A percentile compares a stretch with the other conserved stretches of the same genome.
Conservation (phyloP, 2,113 vertebrate genomes). For the Tetrao urogallus region DNA sequence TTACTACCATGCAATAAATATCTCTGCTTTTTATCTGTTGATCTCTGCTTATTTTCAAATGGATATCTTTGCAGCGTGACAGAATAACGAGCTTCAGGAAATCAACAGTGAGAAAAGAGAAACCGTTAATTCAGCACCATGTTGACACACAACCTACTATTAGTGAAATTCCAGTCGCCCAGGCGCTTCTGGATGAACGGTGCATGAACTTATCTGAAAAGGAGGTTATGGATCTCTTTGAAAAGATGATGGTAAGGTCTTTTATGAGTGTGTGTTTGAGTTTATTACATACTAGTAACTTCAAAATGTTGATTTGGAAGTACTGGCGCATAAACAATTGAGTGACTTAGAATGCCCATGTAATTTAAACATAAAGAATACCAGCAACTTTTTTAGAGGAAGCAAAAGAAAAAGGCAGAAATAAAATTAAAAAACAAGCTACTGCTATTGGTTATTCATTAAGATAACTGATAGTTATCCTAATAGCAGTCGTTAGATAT, state of each 20-base stretch:
- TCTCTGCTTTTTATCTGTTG: conserved; percentile 22
- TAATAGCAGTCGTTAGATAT: neutral
- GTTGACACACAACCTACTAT: conserved; percentile 87
- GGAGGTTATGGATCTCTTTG: conserved; percentile 96
- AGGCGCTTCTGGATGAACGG: conserved; percentile 91
- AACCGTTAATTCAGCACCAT: conserved; percentile 93
- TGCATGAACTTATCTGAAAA: conserved; percentile 96
- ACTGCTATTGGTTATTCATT: neutral
- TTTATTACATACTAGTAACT: neutral
- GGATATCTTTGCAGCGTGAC: conserved; percentile 87
- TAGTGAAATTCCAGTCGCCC: conserved; percentile 87
- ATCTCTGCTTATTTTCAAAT: conserved; percentile 37
- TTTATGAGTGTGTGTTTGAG: neutral
- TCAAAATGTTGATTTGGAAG: neutral
- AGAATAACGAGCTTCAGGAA: conserved; percentile 96
- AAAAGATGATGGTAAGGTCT: conserved; percentile 98
- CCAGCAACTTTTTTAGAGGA: neutral
- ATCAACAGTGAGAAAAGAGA: conserved; percentile 90
- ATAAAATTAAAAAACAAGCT: neutral
- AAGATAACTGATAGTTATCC: neutral
- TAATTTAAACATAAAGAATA: too few relatives aligned
- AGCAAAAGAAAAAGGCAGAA: neutral
- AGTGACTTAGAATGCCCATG: neutral
- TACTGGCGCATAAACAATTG: neutral
- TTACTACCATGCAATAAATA: neutral